Conservation (phyloP, 2,113 vertebrate genomes). For the Tichodroma muraria region DNA sequence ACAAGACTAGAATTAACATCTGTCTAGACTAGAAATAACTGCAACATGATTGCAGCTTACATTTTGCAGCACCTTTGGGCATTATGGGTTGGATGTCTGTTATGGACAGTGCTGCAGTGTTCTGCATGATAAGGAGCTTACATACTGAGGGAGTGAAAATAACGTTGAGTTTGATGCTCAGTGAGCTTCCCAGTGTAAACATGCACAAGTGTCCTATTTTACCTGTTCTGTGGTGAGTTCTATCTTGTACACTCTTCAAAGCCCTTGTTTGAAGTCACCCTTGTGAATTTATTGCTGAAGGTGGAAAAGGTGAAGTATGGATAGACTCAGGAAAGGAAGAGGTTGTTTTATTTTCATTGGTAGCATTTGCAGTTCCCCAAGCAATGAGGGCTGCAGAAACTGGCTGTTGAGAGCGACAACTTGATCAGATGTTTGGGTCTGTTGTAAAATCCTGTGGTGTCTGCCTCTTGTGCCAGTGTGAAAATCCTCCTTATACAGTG, state of each 20-base stretch:
- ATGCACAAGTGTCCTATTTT: not conserved
- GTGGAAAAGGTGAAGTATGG: not conserved
- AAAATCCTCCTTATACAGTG: not conserved
- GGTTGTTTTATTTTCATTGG: not conserved
- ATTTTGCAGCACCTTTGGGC: not conserved
- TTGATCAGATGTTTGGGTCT: not conserved
- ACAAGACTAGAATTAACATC: not conserved
- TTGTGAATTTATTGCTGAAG: constrained; percentile 7
- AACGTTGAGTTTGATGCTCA: not conserved
- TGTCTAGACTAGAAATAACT: not conserved
- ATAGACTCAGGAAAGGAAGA: not conserved
- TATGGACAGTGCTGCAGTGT: not conserved
- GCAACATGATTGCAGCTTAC: not conserved
- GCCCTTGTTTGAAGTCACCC: not conserved
- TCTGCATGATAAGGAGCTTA: not conserved
- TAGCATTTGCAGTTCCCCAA: not conserved
- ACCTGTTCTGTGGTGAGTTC: not conserved
- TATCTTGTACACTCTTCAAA: not conserved
- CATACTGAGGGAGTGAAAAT: not conserved
- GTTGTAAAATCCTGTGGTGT: not conserved
- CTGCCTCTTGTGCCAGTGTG: not conserved
- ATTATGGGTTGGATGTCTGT: not conserved
- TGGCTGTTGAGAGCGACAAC: not conserved
- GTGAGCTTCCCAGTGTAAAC: not conserved
- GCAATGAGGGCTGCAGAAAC: not conserved